phyloP scores from a whole-genome alignment of 2,888 invertebrate genomes.

The Apamea monoglypha region DNA sequence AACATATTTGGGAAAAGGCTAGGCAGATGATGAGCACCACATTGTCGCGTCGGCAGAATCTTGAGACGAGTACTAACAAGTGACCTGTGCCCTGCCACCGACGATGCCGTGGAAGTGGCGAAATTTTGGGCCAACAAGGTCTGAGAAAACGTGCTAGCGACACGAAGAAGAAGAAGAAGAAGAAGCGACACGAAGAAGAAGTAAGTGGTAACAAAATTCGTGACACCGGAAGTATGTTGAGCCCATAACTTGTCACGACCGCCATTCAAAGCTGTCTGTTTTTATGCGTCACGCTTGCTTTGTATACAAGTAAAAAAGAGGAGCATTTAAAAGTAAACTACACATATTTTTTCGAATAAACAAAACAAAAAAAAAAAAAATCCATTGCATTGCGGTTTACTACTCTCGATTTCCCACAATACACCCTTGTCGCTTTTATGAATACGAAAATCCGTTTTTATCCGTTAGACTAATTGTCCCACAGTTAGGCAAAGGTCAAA shows the following conservation, averaged over 20 bases:
- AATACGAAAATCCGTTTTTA: neutral
- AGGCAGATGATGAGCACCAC: no score
- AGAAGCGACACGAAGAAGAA: neutral
- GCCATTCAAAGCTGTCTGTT: neutral
- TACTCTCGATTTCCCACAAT: neutral
- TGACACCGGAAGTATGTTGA: neutral
- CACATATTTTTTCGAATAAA: no score
- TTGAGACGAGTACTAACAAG: neutral
- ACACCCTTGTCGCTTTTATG: neutral
- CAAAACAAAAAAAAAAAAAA: no score
- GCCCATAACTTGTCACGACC: neutral
- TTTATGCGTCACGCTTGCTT: neutral
- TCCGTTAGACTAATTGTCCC: no score
- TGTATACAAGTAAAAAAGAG: neutral
- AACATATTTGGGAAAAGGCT: no score
- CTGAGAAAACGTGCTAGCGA: no score
- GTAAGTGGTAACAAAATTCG: neutral
- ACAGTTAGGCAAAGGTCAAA: no score
- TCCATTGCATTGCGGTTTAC: neutral
- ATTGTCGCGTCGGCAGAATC: no score
- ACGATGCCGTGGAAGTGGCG: no score
- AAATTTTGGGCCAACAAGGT: no score
- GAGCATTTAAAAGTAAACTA: no score
- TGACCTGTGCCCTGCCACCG: no score
- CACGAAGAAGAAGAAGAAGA: neutral